Evolutionary conservation across 2,888 invertebrate species (phyloP).

Genomic region (Sphinx pinastri): DNA sequence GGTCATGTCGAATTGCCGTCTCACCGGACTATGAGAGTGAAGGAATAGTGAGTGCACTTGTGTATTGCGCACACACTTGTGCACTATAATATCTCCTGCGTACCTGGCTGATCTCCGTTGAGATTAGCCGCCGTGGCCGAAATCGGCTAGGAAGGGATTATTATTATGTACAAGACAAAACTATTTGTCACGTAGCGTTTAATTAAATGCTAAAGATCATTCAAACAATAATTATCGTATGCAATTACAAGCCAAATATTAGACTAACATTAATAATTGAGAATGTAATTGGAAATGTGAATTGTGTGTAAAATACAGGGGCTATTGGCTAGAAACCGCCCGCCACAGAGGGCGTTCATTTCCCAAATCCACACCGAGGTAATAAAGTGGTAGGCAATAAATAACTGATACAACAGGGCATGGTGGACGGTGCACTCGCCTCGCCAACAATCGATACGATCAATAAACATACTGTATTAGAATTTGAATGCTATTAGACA

Average conservation of each 20-base stretch:
- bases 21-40: no score
- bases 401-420: conserved; percentile 61
- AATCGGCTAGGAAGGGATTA: no score
- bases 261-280: conserved; percentile 9
- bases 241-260: neutral
- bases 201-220: conserved; percentile 14
- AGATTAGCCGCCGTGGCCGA: no score
- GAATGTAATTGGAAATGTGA: conserved; percentile 26
- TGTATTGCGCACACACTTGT: no score
- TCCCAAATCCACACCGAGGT: conserved; percentile 51
- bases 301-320: conserved; percentile 39
- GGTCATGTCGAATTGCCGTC: no score
- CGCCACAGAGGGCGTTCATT: conserved; percentile 43
- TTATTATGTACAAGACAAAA: no score
- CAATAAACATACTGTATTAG: conserved; percentile 5
- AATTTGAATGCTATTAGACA: neutral
- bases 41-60: no score
- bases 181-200: no score
- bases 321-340: conserved; percentile 48
- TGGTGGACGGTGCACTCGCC: conserved; percentile 54
- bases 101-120: no score
- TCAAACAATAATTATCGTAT: neutral
- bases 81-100: no score
- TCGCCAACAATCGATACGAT: conserved; percentile 31
- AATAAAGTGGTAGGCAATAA: conserved; percentile 57